Percentiles rank a stretch among this genome's conserved stretches.
Evolutionary conservation across 2,888 invertebrate genomes (phyloP).

Genomic region (Ditula angustiorana): DNA sequence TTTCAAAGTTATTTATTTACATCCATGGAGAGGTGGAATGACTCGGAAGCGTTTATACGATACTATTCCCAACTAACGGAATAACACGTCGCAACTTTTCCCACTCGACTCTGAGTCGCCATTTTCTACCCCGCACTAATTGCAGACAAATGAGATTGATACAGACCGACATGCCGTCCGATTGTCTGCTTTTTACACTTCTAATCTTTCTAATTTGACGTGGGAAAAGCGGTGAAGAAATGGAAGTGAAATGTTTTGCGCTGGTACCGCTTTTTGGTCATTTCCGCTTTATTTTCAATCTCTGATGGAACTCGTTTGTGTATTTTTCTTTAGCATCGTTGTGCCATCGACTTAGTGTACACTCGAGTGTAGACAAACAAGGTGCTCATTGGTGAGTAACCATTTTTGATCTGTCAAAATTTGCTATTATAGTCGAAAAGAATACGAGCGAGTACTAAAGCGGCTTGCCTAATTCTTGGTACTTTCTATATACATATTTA

Average conservation of each 20-base stretch:
- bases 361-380: no score
- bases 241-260: constrained; percentile 35
- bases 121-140: constrained; percentile 53
- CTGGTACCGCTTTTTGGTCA: constrained; percentile 4
- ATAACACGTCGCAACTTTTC: constrained; percentile 56
- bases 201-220: constrained; percentile 50
- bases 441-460: no score
- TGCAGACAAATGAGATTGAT: constrained; percentile 75
- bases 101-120: constrained; percentile 58
- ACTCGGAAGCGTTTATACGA: constrained; percentile 45
- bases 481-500: no score
- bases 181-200: constrained; percentile 45
- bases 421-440: no score
- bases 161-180: constrained; percentile 58
- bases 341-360: no score
- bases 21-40: no score
- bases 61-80: constrained; percentile 43
- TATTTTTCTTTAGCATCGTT: not conserved
- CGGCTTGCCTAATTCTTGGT: no score
- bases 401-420: no score
- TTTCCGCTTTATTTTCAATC: constrained; percentile 3
- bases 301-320: not conserved
- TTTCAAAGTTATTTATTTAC: no score
- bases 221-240: constrained; percentile 44
- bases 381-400: no score